Conservation (phyloP, 2,888 invertebrate species). For the Lochmaea capreae region DNA sequence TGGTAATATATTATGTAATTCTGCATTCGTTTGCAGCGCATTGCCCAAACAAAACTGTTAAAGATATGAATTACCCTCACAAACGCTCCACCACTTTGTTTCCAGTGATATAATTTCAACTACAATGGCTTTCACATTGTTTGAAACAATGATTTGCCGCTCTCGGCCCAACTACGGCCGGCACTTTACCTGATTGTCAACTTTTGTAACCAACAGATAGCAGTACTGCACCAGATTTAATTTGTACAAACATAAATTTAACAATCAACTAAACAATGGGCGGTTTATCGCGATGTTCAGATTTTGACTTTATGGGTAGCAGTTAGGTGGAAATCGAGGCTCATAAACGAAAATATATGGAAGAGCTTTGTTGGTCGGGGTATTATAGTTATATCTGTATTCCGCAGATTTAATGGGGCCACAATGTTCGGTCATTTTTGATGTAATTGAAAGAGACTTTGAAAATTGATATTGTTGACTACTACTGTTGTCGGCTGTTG, state of each 20-base stretch:
- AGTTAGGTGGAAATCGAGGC: conserved; percentile 64
- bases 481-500: conserved; percentile 12
- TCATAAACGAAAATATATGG: conserved; percentile 65
- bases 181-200: conserved; percentile 61
- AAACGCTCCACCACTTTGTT: conserved; percentile 37
- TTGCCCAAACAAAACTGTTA: conserved; percentile 17
- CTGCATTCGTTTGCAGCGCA: conserved; percentile 18
- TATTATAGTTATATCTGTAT: conserved; percentile 61
- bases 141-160: conserved; percentile 50
- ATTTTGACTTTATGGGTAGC: conserved; percentile 65
- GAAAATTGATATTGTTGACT: conserved; percentile 54
- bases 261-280: conserved; percentile 67
- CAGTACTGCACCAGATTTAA: conserved; percentile 63
- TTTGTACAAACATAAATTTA: conserved; percentile 67
- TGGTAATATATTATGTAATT: conserved; percentile 13
- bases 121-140: conserved; percentile 39
- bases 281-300: conserved; percentile 66
- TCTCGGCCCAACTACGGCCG: conserved; percentile 43
- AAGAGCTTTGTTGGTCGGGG: conserved; percentile 56
- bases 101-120: conserved; percentile 39
- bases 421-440: conserved; percentile 58
- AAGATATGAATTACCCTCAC: conserved; percentile 32
- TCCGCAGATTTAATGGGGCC: conserved; percentile 59
- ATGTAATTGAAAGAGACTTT: conserved; percentile 58
- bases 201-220: conserved; percentile 63